Conservation (phyloP, 2,797 vertebrate species). For the Mastacembelus armatus region DNA sequence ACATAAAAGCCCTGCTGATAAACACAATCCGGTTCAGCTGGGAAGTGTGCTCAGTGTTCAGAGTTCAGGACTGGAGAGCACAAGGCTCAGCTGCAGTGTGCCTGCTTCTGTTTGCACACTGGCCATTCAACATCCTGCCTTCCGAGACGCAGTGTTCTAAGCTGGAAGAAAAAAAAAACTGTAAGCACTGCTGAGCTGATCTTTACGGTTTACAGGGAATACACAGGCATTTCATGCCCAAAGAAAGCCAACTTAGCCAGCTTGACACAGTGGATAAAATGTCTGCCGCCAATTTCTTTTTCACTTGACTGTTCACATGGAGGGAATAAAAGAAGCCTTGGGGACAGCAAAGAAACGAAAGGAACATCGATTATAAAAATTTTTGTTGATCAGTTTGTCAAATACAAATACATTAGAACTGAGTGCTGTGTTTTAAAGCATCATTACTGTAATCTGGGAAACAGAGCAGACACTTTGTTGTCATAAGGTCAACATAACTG, state of each 20-base stretch:
- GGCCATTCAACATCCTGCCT: conserved; percentile 75
- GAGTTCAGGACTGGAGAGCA: conserved; percentile 70
- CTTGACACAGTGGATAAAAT: conserved; percentile 69
- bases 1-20: conserved; percentile 80
- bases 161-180: conserved; percentile 60
- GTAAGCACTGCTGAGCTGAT: conserved; percentile 76
- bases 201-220: conserved; percentile 74
- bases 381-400: conserved; percentile 36
- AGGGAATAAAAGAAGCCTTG: conserved; percentile 29
- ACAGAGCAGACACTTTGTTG: conserved; percentile 29
- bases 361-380: conserved; percentile 25
- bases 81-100: conserved; percentile 74
- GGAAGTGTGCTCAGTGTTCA: conserved; percentile 72
- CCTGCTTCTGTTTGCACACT: conserved; percentile 75
- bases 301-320: conserved; percentile 22
- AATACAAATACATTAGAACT: conserved; percentile 12
- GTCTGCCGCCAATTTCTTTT: conserved; percentile 45
- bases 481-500: conserved; percentile 30
- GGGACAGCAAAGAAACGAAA: conserved; percentile 28
- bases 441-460: neutral
- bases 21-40: conserved; percentile 77
- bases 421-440: conserved; percentile 5
- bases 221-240: conserved; percentile 62
- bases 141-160: conserved; percentile 68
- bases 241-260: conserved; percentile 73